Evolutionary conservation across 2,888 invertebrate genomes (phyloP).

Genomic region (Ashinkailepas kermadecensis): DNA sequence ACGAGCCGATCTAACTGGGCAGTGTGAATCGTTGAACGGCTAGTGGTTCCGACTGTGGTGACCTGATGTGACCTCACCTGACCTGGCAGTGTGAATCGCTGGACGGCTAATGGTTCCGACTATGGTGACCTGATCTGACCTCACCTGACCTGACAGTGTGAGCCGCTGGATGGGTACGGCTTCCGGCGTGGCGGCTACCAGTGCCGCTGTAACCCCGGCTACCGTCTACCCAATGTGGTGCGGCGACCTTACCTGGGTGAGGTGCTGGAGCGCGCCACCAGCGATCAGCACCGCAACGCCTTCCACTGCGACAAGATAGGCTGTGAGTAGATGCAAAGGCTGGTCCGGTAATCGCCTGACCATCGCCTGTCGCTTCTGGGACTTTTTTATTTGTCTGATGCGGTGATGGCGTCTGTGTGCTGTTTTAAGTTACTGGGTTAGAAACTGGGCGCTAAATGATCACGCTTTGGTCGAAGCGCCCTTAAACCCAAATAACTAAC

Average conservation of each 20-base stretch:
- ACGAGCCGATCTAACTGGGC: no score
- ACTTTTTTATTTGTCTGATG: no score
- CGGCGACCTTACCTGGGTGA: conserved; percentile 87
- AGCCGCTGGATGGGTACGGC: conserved; percentile 93
- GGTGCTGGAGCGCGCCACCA: conserved; percentile 84
- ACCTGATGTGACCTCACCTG: not conserved
- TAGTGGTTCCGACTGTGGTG: no score
- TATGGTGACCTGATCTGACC: no score
- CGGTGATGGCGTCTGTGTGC: no score
- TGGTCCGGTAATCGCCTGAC: no score
- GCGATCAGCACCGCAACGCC: conserved; percentile 75
- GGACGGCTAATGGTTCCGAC: no score
- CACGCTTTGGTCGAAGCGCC: no score
- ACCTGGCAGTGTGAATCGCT: conserved; percentile 62
- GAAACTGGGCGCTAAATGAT: no score
- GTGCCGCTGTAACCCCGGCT: conserved; percentile 84
- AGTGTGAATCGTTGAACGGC: not conserved
- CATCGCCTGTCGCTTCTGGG: no score
- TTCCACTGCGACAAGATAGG: conserved; percentile 87
- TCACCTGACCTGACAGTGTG: conserved; percentile 57
- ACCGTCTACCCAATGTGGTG: conserved; percentile 74
- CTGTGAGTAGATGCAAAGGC: conserved; percentile 27
- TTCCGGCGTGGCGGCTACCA: conserved; percentile 92
- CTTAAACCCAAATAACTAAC: no score
- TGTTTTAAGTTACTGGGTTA: no score